A percentile compares a stretch with the other conserved stretches of the same genome.
phyloP scores from a whole-genome alignment of 2,888 invertebrate genomes.

The Trachelus troglodyta region DNA sequence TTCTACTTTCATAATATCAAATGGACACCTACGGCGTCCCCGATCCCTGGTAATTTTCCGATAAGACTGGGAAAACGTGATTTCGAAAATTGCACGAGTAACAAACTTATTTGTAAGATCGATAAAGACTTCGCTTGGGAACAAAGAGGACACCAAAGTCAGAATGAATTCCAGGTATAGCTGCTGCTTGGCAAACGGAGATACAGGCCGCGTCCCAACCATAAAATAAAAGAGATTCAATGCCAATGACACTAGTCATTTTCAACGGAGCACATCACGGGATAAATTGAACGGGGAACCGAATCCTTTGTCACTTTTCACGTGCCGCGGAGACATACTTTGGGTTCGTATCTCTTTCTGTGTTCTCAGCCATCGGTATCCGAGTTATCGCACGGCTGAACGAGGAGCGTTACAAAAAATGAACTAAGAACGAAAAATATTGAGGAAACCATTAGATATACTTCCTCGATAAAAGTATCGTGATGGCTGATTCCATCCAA shows the following conservation, averaged over 20 bases:
- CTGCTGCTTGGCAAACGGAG: not conserved
- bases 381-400: not conserved
- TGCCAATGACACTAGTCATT: no score
- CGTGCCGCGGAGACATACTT: no score
- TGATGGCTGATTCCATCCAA: not conserved
- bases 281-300: not conserved
- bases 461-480: not conserved
- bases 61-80: not conserved
- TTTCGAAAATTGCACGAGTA: not conserved
- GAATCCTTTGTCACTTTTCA: no score
- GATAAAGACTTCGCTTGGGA: not conserved
- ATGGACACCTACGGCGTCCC: not conserved
- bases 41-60: not conserved
- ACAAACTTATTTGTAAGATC: not conserved
- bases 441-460: not conserved
- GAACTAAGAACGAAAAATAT: not conserved
- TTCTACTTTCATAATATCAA: not conserved
- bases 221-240: not conserved
- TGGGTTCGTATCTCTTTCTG: no score
- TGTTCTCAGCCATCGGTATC: not conserved
- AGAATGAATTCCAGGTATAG: not conserved
- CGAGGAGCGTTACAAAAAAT: not conserved
- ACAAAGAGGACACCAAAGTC: not conserved
- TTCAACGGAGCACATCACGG: not conserved
- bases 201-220: not conserved